Evolutionary conservation across 2,113 vertebrate genomes (phyloP), one percentile per base, ranked within the genome.

Genomic region (Petrocephalus microphthalmus): DNA sequence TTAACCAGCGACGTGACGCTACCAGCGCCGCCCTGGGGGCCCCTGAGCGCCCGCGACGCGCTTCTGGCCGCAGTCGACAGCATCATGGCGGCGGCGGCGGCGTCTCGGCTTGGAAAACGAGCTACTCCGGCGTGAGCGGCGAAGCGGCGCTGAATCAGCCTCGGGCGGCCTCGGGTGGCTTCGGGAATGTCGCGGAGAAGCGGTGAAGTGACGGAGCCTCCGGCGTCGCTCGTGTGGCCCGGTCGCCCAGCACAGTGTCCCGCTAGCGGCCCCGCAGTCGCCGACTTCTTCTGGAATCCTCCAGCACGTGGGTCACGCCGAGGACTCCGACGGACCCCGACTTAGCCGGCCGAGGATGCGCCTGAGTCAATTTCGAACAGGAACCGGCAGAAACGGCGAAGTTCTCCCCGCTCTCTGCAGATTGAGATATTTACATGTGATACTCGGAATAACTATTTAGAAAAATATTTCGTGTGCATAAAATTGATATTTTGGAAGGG

Each of bases 301-400:
- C 93, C 91, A 92, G 93, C 94, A 93, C 93, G 92, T 94, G 94
- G 89, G 89, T 93, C 92, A 89, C 92, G 91, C 91, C 91, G 84
- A 54, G 15, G 49, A 17, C 53, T 54, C 0, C 19, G 71, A 92
- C 89, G 89, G 94, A 91, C 93, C 93, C 90, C 47, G 37, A 52
- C 20, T 0, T n/a, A 45, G 88, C 0, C 7, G 33, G 0, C 0
- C 1, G n/a, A 2, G 0, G 0, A 0, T 89, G 15, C 88, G 95
- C 95, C 94, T 92, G 93, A 47, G 5, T 54, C 0, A 0, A 49
- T 71, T 51, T 60, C 20, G 45, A 11, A 22, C 7, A 11, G 85
- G 11, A 86, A 86, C 10, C 8, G 22, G 2, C 7, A 22, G 56
- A n/a, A 86, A 86, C 4, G 2, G 64, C 10, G 13, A 86, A 57